Evolutionary conservation across 53 echinoderm and acorn worm genomes (phyloP), one percentile per base, ranked within the genome.

Genomic region (Arbacia lixula): DNA sequence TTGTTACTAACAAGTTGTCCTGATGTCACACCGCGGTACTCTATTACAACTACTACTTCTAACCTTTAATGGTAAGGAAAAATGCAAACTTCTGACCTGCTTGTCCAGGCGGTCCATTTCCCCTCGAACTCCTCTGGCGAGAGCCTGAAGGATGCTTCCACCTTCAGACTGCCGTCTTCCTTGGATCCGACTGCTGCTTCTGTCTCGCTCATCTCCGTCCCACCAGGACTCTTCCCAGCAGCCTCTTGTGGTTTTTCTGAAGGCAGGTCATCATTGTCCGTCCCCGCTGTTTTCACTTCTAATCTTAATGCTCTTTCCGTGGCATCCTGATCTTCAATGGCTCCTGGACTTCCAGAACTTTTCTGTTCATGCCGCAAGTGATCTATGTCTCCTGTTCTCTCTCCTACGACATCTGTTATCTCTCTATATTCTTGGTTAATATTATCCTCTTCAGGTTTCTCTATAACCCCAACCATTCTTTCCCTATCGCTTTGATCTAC

Each of bases 51-150:
- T n/a, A n/a, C n/a, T n/a, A n/a, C n/a, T n/a, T n/a, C n/a, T n/a
- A n/a, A n/a, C n/a, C n/a, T n/a, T n/a, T n/a, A n/a, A n/a, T n/a
- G n/a, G n/a, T n/a, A n/a, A n/a, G n/a, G n/a, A n/a, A n/a, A n/a
- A n/a, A n/a, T n/a, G n/a, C n/a, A n/a, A n/a, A n/a, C n/a, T n/a
- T n/a, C n/a, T 38, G 86, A 95, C 96, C 91, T 73, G 34, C 84
- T 87, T 31, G 72, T 53, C 87, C 88, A 89, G 12, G 36, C 25
- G 12, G 73, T 89, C 96, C 96, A 95, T 19, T 82, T 89, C 56
- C 72, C 84, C 72, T 95, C 96, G 93, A 91, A 95, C 19, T 87
- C 91, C 40, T 84, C 85, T 0, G 96, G 89, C 62, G 96, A 72
- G 69, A 69, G 42, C 16, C 27, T 41, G 16, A 43, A 69, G 0